Base-by-base conservation (phyloP, 1,140 invertebrate species). In the Liolophura sinensis region DNA sequence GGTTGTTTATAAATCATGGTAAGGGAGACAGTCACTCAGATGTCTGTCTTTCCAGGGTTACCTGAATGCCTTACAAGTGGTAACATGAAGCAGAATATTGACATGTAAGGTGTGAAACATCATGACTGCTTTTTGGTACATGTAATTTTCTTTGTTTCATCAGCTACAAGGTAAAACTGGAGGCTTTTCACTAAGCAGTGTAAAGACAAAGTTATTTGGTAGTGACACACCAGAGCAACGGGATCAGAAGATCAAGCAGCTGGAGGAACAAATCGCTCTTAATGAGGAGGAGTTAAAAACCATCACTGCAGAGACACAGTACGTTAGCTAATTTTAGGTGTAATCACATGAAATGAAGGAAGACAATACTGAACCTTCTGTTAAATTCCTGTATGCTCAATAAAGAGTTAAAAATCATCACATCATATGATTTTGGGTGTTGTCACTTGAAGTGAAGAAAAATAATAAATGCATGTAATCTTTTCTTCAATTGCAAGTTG, bases 161-260 rank as follows among this genome's bases (percentile, higher is more conserved):
- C 65, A 84, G 82, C 60, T 67, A 18, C 74, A 79, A 80, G 92
- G 92, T 46, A 92, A 92, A 82, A 85, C 88, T 0, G 73, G 72
- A 20, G 69, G 73, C 12, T 82, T 84, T 55, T 82, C 81, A 5
- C 62, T 84, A n/a, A 79, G 75, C 65, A 80, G 81, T 18, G 77
- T 84, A 75, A 83, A 84, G 68, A 73, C 70, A 15, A 80, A 81
- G 54, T 68, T 93, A 62, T 92, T 93, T 86, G 92, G 91, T 52
- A 89, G 91, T 1, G 91, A 93, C 71, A 91, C 91, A 0, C 91
- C 92, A 74, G 92, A 93, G 79, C 89, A 92, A 50, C 86, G 90
- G 60, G 91, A 93, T 79, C 83, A 90, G 66, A 91, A 90, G 84
- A 88, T 92, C 52, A 88, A 89, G 73, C 76, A 82, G 52, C 81